These are phyloP conservation scores for Caloenas nicobarica DNA, from an alignment of 2,113 vertebrate species.

Conservation along the genomic window DNA sequence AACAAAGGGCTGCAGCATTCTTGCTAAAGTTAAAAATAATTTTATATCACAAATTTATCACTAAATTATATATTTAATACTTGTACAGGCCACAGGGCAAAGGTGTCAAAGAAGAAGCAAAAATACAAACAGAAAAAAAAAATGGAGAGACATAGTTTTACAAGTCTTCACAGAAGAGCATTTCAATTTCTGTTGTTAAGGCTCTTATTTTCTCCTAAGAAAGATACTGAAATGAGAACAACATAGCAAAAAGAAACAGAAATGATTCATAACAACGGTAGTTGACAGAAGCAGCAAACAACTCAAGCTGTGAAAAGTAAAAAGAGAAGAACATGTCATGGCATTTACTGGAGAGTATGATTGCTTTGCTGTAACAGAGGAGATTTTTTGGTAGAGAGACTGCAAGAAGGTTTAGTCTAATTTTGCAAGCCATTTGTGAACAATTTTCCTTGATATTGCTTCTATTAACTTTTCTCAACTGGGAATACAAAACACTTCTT, in stretches of 20 bases:
- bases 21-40: background rate
- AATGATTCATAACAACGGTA: background rate
- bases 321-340: background rate
- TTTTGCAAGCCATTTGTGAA: background rate
- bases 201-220: background rate
- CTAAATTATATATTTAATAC: background rate
- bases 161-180: background rate
- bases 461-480: background rate
- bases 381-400: background rate
- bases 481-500: background rate
- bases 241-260: background rate
- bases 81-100: background rate
- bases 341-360: background rate
- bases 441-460: background rate
- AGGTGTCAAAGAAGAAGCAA: background rate
- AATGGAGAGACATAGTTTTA: background rate
- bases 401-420: background rate
- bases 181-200: conserved; percentile 6
- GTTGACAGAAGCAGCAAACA: conserved; percentile 5
- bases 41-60: background rate
- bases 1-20: background rate
- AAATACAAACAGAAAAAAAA: background rate
- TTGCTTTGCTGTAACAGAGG: background rate
- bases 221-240: conserved; percentile 1
- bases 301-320: background rate